phyloP scores from a whole-genome alignment of 2,797 vertebrate genomes.

The Notoglanidium macrostoma region DNA sequence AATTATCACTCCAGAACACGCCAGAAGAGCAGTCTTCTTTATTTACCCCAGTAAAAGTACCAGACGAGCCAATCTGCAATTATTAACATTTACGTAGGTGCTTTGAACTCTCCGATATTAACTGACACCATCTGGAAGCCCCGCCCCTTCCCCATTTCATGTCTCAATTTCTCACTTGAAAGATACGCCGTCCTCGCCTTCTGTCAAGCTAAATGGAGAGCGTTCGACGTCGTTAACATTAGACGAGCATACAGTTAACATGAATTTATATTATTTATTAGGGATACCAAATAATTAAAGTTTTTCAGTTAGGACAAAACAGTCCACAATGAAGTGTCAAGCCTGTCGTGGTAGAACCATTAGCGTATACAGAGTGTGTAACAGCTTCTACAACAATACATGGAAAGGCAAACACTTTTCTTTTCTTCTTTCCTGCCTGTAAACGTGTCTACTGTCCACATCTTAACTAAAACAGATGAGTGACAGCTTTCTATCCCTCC shows the following conservation, averaged over 20 bases:
- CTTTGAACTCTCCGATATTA: not conserved
- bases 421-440: not conserved
- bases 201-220: not conserved
- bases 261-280: not conserved
- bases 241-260: not conserved
- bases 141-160: not conserved
- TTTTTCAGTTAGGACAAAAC: not conserved
- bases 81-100: not conserved
- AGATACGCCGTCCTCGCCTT: too few relatives aligned
- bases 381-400: too few relatives aligned
- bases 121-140: slow-evolving; percentile 8
- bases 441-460: not conserved
- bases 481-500: not conserved
- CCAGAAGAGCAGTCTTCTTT: not conserved
- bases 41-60: not conserved
- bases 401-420: not conserved
- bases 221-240: not conserved
- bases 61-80: not conserved
- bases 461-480: not conserved
- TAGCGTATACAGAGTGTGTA: too few relatives aligned
- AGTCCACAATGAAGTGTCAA: not conserved
- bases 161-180: not conserved
- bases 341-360: too few relatives aligned
- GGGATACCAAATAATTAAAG: not conserved
- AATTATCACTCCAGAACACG: not conserved